Evolutionary conservation across 2,797 vertebrate genomes (phyloP), one percentile per base, ranked within the genome.

Genomic region (Acrossocheilus fasciatus): DNA sequence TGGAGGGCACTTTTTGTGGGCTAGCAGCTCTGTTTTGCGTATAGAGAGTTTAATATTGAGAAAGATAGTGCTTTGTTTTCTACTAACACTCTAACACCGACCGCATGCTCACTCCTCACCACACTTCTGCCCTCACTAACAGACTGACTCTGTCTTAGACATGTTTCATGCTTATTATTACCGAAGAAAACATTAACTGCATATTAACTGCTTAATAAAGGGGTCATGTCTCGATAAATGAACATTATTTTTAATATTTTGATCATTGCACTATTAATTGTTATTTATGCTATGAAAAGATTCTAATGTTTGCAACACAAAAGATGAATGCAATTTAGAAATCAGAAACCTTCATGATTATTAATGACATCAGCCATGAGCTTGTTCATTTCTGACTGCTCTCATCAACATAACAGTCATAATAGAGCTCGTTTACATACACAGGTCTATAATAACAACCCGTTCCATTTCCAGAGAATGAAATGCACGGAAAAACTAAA

Each of bases 191-290:
- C 11, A n/a, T 69, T 17, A 52, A 11, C 59, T 52, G 34, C 59
- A 52, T 66, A 26, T 26, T n/a, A 41, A 52, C 30, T 50, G 15
- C 30, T 36, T 75, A 52, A 68, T 52, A 76, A 77, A 68, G 82
- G 82, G 82, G 82, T 62, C 8, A 66, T 66, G 30, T 81, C 12
- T 43, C 52, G 9, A 3, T 23, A 39, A 17, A 59, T n/a, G 6
- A 39, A 23, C 3, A 4, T 74, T 74, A 50, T 74, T 3, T 26
- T 18, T 34, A 2, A 50, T 75, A 34, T 75, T 20, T 23, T 8
- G 0, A 54, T 76, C 11, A n/a, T n/a, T 59, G 3, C 57, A 8
- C 11, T 34, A 74, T 17, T 50, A 30, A 34, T 34, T 30, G 5
- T 15, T 54, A 41, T 41, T 41, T 39, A 20, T 72, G 12, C 69